Base-by-base conservation (phyloP, 2,113 vertebrate species). In the Mastomys natalensis region DNA sequence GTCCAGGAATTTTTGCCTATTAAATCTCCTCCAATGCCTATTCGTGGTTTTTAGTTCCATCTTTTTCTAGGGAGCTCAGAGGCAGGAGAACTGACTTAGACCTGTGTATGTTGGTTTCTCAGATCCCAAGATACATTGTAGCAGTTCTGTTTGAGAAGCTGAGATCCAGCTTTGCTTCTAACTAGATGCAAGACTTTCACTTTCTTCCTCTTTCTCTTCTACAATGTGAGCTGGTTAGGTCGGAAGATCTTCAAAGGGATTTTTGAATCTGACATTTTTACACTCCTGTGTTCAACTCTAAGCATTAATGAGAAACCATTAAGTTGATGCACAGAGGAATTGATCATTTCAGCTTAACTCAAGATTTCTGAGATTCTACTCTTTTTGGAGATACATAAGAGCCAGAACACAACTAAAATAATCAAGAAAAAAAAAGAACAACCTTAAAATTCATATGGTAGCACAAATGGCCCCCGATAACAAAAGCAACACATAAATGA, bases 371-470 rank as follows among this genome's bases (percentile, higher is more conserved):
- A 60, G 3, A 60, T 1, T 78, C 29, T 80, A 29, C 80, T 95
- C 34, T 88, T 88, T 95, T 95, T 91, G 43, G 76, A 26, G 78
- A 40, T 85, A 3, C 29, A 37, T 4, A 29, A 21, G 21, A 90
- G 29, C 22, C 7, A 22, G 15, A 37, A 74, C 9, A 19, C 45
- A 55, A 31, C 45, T 64, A 76, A 58, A 93, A 94, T 48, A 93
- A 74, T 15, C 43, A 89, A 81, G 34, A 92, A 93, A 90, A n/a
- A 90, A 91, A 90, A 22, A 93, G 1, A 87, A 37, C 10, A 53
- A 53, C 34, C 45, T 68, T 51, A 37, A 87, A n/a, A 70, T 87
- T 2, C 17, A 48, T 48, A 45, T 21, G 10, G 29, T 48, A 66
- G 17, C 43, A 68, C 31, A 87, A 87, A 87, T 12, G 17, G 9